These are phyloP conservation scores for Dolomedes plantarius DNA, from an alignment of 2,888 invertebrate species.

Conservation along the genomic window DNA sequence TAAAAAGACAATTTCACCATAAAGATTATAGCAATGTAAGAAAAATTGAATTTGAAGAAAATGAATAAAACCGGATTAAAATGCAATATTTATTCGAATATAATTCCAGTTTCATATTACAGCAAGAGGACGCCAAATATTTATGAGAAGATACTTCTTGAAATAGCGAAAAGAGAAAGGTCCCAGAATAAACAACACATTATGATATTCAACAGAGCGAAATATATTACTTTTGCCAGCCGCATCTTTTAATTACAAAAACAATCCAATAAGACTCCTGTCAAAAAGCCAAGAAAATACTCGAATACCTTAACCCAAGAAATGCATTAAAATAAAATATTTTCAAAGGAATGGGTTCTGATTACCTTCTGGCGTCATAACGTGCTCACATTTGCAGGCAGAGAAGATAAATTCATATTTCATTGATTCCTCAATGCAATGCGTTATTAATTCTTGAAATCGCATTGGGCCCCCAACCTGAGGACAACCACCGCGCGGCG, in stretches of 20 bases:
- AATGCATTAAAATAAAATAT: constrained; percentile 2
- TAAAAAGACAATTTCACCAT: too few species aligned
- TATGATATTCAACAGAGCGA: neutral
- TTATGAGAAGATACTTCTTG: too few species aligned
- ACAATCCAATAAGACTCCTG: neutral
- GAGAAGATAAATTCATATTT: constrained; percentile 21
- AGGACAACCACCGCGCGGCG: neutral
- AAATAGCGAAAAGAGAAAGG: too few species aligned
- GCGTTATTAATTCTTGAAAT: constrained; percentile 29
- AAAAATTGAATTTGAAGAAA: too few species aligned
- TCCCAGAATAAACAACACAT: neutral
- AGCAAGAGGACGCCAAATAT: too few species aligned
- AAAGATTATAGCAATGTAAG: too few species aligned
- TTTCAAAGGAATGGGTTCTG: neutral
- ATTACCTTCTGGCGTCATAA: neutral
- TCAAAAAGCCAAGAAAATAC: neutral
- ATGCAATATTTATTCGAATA: too few species aligned
- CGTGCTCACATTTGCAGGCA: constrained; percentile 5
- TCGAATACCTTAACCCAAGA: neutral
- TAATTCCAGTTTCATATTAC: too few species aligned
- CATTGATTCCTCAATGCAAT: constrained; percentile 23
- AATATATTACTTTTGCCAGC: neutral
- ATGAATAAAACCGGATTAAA: too few species aligned
- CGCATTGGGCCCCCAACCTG: neutral
- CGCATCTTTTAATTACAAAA: neutral